A percentile compares a stretch with the other conserved stretches of the same genome.
These are phyloP conservation scores for Ispidina picta DNA, from an alignment of 2,797 vertebrate species.

Conservation along the genomic window DNA sequence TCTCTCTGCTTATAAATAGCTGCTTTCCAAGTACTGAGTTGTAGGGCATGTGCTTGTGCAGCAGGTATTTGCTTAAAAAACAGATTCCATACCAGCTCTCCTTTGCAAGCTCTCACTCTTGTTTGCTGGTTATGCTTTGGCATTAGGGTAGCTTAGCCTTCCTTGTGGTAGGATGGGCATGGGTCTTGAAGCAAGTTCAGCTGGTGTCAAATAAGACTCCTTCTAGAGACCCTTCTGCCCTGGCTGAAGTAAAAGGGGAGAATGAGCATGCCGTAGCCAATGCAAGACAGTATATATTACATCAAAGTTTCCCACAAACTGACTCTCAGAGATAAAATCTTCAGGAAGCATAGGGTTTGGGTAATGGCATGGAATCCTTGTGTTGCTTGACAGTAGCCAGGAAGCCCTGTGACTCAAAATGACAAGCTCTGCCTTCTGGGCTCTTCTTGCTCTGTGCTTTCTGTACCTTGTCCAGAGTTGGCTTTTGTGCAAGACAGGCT, in stretches of 20 bases:
- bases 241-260: not conserved
- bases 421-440: not conserved
- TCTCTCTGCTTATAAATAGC: conserved; percentile 69
- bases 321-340: not conserved
- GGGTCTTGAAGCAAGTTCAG: not conserved
- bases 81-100: not conserved
- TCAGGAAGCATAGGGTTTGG: not conserved
- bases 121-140: not conserved
- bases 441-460: not conserved
- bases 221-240: not conserved
- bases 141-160: not conserved
- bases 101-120: not conserved
- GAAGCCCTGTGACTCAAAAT: not conserved
- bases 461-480: not conserved
- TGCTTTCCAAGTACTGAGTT: conserved; percentile 41
- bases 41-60: conserved; percentile 3
- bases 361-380: not conserved
- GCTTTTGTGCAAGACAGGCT: not conserved
- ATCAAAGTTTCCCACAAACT: not conserved
- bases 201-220: not conserved
- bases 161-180: not conserved
- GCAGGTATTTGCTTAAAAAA: not conserved
- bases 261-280: not conserved
- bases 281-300: not conserved
- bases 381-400: not conserved